Conservation (phyloP, 1,140 invertebrate species). For the Eumeta japonica region DNA sequence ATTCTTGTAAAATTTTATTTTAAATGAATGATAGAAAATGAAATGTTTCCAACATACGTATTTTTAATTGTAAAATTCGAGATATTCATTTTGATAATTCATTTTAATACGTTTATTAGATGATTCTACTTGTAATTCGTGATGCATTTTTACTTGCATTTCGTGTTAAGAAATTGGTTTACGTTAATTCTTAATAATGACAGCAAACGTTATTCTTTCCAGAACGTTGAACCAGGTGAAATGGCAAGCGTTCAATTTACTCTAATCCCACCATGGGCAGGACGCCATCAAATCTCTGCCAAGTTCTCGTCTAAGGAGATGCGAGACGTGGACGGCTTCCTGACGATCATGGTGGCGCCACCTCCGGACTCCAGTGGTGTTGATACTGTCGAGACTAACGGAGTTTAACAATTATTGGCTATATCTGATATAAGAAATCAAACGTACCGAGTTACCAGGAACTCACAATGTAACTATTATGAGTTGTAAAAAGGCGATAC, state of each 20-base stretch:
- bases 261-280: conserved; percentile 69
- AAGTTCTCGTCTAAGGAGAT: conserved; percentile 82
- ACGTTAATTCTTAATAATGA: conserved; percentile 3
- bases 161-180: not conserved
- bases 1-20: too few species aligned
- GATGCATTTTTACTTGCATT: not conserved
- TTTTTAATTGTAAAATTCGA: too few species aligned
- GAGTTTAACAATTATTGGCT: not conserved
- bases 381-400: conserved; percentile 6
- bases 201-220: conserved; percentile 17
- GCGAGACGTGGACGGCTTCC: conserved; percentile 79
- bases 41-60: too few species aligned
- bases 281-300: conserved; percentile 72
- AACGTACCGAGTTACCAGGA: too few species aligned
- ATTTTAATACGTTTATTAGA: too few species aligned
- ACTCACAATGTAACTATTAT: too few species aligned
- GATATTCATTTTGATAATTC: not conserved
- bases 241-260: conserved; percentile 69
- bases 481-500: too few species aligned
- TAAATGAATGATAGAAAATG: too few species aligned
- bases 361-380: conserved; percentile 34
- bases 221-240: conserved; percentile 62
- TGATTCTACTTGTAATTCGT: not conserved
- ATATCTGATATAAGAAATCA: too few species aligned
- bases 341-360: conserved; percentile 53